These are phyloP conservation scores for Lathronympha strigana DNA, from an alignment of 2,888 invertebrate genomes.

Conservation along the genomic window DNA sequence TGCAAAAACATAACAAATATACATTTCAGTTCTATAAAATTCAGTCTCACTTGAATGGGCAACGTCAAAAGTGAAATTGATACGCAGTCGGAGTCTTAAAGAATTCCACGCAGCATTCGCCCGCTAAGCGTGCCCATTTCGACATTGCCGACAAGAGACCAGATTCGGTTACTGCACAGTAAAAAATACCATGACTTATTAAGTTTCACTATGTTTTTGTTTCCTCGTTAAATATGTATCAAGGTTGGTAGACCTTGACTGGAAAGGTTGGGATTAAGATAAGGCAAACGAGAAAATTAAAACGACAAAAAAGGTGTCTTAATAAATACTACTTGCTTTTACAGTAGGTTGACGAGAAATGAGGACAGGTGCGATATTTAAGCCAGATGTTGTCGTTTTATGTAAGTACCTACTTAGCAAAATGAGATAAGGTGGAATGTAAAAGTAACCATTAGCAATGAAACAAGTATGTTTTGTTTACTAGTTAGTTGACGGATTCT, in stretches of 20 bases:
- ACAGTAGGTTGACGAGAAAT: constrained; percentile 4
- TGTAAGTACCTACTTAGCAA: background rate
- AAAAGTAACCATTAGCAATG: background rate
- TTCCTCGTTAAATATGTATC: constrained; percentile 32
- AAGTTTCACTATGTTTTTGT: constrained; percentile 22
- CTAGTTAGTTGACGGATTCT: too few species aligned
- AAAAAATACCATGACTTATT: constrained; percentile 21
- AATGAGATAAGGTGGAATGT: background rate
- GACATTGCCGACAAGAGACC: constrained; percentile 23
- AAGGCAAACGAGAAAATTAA: constrained; percentile 39
- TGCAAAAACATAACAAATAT: background rate
- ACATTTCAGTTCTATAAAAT: constrained; percentile 5
- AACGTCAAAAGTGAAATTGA: constrained; percentile 43
- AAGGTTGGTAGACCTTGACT: constrained; percentile 31
- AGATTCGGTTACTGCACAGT: constrained; percentile 26
- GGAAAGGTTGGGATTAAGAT: constrained; percentile 38
- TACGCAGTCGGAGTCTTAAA: constrained; percentile 22
- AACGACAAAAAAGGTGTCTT: constrained; percentile 20
- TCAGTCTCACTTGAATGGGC: constrained; percentile 41
- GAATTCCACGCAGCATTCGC: constrained; percentile 39
- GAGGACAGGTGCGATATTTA: constrained; percentile 1
- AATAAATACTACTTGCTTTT: too few species aligned
- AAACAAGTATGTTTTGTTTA: too few species aligned
- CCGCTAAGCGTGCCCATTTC: constrained; percentile 42
- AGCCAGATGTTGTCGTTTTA: too few species aligned